A percentile compares a stretch with the other conserved stretches of the same genome.
Conservation (phyloP, 1,140 invertebrate genomes). For the Drosophila rufa region DNA sequence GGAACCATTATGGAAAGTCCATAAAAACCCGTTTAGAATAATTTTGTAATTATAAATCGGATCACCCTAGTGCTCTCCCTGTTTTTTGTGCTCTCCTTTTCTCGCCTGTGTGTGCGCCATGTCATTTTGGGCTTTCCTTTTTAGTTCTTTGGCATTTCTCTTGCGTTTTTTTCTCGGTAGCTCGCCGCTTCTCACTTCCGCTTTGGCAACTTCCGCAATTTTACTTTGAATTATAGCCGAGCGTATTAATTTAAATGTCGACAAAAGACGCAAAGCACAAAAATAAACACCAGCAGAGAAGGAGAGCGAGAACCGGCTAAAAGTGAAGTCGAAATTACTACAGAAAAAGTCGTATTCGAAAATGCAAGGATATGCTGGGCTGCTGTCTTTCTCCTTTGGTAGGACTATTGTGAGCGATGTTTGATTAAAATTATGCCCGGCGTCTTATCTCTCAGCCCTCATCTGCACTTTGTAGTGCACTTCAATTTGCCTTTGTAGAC, state of each 20-base stretch:
- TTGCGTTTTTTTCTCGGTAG: constrained; percentile 50
- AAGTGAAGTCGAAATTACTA: constrained; percentile 48
- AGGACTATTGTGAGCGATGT: constrained; percentile 61
- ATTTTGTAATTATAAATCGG: constrained; percentile 9
- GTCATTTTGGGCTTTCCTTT: constrained; percentile 58
- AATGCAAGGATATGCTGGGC: constrained; percentile 22
- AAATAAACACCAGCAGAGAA: constrained; percentile 61
- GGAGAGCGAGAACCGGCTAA: constrained; percentile 18
- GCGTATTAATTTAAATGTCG: constrained; percentile 84
- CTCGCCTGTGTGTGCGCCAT: constrained; percentile 38
- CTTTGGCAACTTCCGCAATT: constrained; percentile 84
- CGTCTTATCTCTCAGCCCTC: constrained; percentile 22
- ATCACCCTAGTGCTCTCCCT: constrained; percentile 6
- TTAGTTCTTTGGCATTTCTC: constrained; percentile 37
- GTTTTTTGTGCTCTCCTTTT: constrained; percentile 7
- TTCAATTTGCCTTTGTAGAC: constrained; percentile 71
- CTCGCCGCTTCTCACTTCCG: constrained; percentile 80
- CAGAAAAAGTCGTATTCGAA: constrained; percentile 29
- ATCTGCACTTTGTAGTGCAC: constrained; percentile 56
- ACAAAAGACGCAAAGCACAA: constrained; percentile 73
- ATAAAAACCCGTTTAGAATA: neutral
- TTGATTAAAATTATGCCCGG: constrained; percentile 80
- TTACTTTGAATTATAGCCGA: constrained; percentile 84
- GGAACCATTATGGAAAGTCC: neutral
- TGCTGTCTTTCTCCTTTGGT: constrained; percentile 1